A percentile compares a stretch with the other conserved stretches of the same genome.
Evolutionary conservation across 2,797 vertebrate species (phyloP).

Genomic region (Valencia hispanica): DNA sequence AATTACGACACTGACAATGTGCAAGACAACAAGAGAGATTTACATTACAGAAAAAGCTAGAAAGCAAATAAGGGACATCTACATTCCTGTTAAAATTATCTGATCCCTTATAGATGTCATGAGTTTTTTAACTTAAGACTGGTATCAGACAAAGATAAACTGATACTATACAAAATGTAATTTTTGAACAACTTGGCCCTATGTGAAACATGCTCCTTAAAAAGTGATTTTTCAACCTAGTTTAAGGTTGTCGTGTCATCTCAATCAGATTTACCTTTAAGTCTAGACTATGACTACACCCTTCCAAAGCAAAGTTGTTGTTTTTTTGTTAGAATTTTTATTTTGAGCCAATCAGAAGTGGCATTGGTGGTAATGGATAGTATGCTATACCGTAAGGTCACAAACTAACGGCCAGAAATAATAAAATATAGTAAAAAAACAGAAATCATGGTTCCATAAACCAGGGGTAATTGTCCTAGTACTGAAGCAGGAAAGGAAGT

Average conservation of each 20-base stretch:
- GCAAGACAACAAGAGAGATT: slow-evolving; percentile 13
- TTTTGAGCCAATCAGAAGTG: background rate
- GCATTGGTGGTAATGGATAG: background rate
- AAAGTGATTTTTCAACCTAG: background rate
- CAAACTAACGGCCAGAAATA: background rate
- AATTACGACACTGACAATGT: slow-evolving; percentile 1
- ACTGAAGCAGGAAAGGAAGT: too few relatives aligned
- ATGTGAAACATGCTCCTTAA: background rate
- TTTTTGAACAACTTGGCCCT: background rate
- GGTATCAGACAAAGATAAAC: background rate
- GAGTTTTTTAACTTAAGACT: too few relatives aligned
- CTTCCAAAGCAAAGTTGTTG: too few relatives aligned
- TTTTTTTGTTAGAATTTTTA: too few relatives aligned
- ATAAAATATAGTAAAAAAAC: too few relatives aligned
- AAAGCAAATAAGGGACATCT: slow-evolving; percentile 23
- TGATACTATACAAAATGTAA: background rate
- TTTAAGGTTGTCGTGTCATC: background rate
- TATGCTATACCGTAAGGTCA: background rate
- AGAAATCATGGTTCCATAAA: too few relatives aligned
- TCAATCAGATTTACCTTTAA: background rate
- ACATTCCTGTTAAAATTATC: background rate
- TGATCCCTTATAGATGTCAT: background rate
- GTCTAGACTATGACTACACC: background rate
- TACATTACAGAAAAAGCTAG: slow-evolving; percentile 2
- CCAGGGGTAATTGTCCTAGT: too few relatives aligned